Percentiles rank a stretch among this genome's conserved stretches.
Conservation (phyloP, 2,113 vertebrate species). For the Laterallus jamaicensis region DNA sequence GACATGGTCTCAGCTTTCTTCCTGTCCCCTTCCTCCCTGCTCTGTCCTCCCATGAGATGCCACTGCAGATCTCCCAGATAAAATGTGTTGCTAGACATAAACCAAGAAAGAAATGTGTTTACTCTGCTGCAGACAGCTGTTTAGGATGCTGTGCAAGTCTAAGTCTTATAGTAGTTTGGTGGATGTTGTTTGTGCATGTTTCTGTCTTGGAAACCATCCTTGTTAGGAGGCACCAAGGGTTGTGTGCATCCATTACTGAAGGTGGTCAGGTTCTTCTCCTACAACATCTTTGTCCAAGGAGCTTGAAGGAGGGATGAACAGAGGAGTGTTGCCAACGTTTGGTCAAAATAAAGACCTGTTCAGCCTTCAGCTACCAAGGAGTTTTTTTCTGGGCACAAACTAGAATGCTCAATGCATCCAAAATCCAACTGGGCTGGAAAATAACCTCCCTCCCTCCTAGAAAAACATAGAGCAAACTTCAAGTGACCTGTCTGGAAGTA, state of each 20-base stretch:
- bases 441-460: not conserved
- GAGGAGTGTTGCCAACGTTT: not conserved
- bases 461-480: not conserved
- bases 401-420: not conserved
- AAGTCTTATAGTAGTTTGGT: not conserved
- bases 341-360: not conserved
- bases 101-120: slow-evolving; percentile 36
- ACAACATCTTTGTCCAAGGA: not conserved
- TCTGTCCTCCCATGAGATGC: not conserved
- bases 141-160: slow-evolving; percentile 2
- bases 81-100: not conserved
- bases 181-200: not conserved
- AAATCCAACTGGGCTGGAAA: not conserved
- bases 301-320: not conserved
- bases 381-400: not conserved
- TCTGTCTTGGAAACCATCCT: not conserved
- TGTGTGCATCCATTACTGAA: not conserved
- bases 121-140: slow-evolving; percentile 1
- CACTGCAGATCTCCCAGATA: not conserved
- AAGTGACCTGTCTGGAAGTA: not conserved
- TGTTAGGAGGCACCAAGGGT: not conserved
- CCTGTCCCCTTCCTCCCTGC: accelerated
- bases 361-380: not conserved
- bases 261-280: not conserved
- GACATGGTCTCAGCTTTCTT: not conserved